Percentiles rank a stretch among this genome's conserved stretches.
Evolutionary conservation across 2,888 invertebrate genomes (phyloP).

Genomic region (Ophion slaviceki): DNA sequence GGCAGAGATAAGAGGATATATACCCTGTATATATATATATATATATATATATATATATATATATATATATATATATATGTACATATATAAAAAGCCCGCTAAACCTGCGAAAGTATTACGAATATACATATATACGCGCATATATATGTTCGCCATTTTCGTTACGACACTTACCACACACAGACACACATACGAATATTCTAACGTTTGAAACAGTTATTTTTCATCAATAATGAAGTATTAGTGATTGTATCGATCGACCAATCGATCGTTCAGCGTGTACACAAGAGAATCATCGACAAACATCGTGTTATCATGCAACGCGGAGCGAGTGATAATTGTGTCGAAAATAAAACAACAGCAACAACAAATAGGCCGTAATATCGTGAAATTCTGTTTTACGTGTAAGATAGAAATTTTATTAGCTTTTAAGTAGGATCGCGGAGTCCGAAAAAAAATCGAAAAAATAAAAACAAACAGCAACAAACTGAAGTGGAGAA

Average conservation of each 20-base stretch:
- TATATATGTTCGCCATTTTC: slow-evolving; percentile 10
- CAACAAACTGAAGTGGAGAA: slow-evolving; percentile 1
- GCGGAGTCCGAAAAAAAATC: slow-evolving; percentile 35
- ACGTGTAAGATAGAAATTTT: slow-evolving; percentile 50
- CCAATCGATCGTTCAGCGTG: background rate
- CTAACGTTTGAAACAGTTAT: slow-evolving; percentile 12
- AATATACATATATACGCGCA: slow-evolving; percentile 30
- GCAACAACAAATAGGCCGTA: slow-evolving; percentile 31
- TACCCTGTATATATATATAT: too few species aligned
- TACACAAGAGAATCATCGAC: slow-evolving; percentile 28
- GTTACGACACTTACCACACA: background rate
- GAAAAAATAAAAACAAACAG: slow-evolving; percentile 28
- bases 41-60: background rate
- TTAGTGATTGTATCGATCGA: slow-evolving; percentile 28
- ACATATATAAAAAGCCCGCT: too few species aligned
- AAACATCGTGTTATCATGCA: slow-evolving; percentile 35
- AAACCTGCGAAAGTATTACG: slow-evolving; percentile 65
- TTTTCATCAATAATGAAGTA: slow-evolving; percentile 26
- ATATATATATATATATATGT: background rate
- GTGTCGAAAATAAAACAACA: slow-evolving; percentile 1
- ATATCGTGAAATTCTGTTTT: slow-evolving; percentile 42
- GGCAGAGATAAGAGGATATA: too few species aligned
- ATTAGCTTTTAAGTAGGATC: slow-evolving; percentile 41
- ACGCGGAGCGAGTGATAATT: background rate
- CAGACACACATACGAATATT: slow-evolving; percentile 29